Base-by-base conservation (phyloP, 2,113 vertebrate species). In the Pyxicephalus adspersus region DNA sequence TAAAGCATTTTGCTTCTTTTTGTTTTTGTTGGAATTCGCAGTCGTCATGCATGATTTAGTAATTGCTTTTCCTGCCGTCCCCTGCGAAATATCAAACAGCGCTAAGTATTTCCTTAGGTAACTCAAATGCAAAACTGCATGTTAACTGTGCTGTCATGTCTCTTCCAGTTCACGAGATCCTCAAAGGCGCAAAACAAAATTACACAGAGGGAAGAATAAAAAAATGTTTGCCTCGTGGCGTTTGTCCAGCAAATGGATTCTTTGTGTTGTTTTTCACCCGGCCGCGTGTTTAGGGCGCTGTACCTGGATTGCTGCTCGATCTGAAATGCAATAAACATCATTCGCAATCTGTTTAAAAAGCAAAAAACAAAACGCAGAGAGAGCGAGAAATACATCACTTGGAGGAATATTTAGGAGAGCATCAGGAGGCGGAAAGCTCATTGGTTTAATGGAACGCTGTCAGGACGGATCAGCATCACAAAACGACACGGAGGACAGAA, bases 381-480 rank as follows among this genome's bases (percentile, higher is more conserved):
- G 6, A 71, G 85, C 90, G 58, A 73, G 85, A 92, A 90, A 91
- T 92, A 87, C 84, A 91, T 92, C 89, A 92, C 88, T 91, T 86
- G 38, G 86, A 90, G 85, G 85, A 89, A 92, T 91, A 92, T 90
- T 92, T 93, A 91, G 90, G 85, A 87, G 89, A 88, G 85, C 85
- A 91, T 89, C 86, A 91, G 86, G 88, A 91, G 84, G 85, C 84
- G 86, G 84, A 88, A 91, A 88, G 87, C 84, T 92, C 91, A 94
- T 93, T 94, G 92, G 90, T 93, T 94, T 95, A 95, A 96, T 94
- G 93, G 92, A 93, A 92, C 87, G 87, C 89, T 95, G 91, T 95
- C 94, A 94, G 91, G 89, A 87, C 87, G 92, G 92, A 94, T 95
- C 90, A 94, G 87, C 90, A 88, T 94, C 92, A 92, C 85, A 84